Conservation (phyloP, 2,888 invertebrate genomes). For the Drosophila sordidula region DNA sequence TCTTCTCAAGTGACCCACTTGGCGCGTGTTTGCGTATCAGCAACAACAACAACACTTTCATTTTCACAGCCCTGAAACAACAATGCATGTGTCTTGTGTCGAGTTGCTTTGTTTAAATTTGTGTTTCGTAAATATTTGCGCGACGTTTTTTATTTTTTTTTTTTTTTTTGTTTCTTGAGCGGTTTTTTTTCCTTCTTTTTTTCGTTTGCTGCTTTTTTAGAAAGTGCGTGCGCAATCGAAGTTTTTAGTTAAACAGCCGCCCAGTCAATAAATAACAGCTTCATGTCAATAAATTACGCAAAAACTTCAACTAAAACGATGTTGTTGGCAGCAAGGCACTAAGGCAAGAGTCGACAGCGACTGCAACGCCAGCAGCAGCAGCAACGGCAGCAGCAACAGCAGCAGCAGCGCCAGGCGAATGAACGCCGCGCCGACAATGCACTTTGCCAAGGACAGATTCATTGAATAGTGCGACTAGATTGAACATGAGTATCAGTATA, state of each 20-base stretch:
- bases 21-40: conserved; percentile 63
- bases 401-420: conserved; percentile 57
- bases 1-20: conserved; percentile 81
- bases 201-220: conserved; percentile 61
- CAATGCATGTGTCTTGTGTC: conserved; percentile 71
- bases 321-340: too few species aligned
- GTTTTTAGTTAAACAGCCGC: conserved; percentile 59
- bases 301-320: conserved; percentile 52
- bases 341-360: conserved; percentile 18
- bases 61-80: conserved; percentile 67
- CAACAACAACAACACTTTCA: conserved; percentile 69
- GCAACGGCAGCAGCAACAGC: conserved; percentile 5
- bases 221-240: conserved; percentile 78
- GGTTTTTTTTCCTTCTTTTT: conserved; percentile 14
- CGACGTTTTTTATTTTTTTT: conserved; percentile 27
- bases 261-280: conserved; percentile 71
- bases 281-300: conserved; percentile 78
- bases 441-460: conserved; percentile 84
- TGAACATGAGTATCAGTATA: conserved; percentile 25
- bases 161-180: conserved; percentile 20
- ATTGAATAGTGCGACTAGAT: conserved; percentile 79
- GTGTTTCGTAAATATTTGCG: conserved; percentile 74
- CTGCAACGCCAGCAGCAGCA: conserved; percentile 18
- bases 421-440: conserved; percentile 82
- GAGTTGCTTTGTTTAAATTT: conserved; percentile 60